Evolutionary conservation across 1,140 invertebrate genomes (phyloP).

Genomic region (Tetramorium parvispinum): DNA sequence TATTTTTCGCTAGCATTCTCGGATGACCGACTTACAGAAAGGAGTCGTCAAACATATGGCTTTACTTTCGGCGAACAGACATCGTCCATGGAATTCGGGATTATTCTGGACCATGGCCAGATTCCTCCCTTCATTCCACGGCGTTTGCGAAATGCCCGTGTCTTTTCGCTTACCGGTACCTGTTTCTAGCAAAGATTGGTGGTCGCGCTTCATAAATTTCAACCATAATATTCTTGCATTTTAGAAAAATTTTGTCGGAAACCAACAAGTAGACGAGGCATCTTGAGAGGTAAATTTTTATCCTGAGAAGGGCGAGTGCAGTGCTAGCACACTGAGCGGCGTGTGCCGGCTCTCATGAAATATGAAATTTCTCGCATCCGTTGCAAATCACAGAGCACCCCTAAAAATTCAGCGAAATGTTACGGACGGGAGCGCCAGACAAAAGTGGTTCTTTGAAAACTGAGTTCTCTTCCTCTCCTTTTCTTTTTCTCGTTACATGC

Average conservation of each 20-base stretch:
- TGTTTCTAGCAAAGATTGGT: background rate
- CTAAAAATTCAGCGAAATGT: slow-evolving; percentile 57
- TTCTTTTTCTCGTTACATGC: slow-evolving; percentile 39
- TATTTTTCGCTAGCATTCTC: background rate
- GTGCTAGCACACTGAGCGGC: background rate
- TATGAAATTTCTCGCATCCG: slow-evolving; percentile 62
- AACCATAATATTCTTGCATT: slow-evolving; percentile 35
- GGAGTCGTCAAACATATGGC: slow-evolving; percentile 4
- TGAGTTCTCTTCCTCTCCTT: background rate
- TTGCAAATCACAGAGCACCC: slow-evolving; percentile 56
- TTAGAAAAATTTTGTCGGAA: slow-evolving; percentile 40
- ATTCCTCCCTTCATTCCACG: background rate
- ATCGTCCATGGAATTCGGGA: slow-evolving; percentile 22
- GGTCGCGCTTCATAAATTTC: slow-evolving; percentile 49
- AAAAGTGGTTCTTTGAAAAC: slow-evolving; percentile 49
- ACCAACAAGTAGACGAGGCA: slow-evolving; percentile 37
- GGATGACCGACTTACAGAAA: slow-evolving; percentile 15
- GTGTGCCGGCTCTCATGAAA: slow-evolving; percentile 47
- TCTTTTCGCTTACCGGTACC: background rate
- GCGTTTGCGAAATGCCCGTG: background rate
- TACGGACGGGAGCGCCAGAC: slow-evolving; percentile 30
- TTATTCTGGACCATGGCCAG: slow-evolving; percentile 38
- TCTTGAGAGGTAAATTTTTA: slow-evolving; percentile 52
- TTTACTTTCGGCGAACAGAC: slow-evolving; percentile 17
- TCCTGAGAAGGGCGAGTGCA: slow-evolving; percentile 4